phyloP scores from a whole-genome alignment of 2,888 invertebrate genomes.

The Pseudococcus viburni region DNA sequence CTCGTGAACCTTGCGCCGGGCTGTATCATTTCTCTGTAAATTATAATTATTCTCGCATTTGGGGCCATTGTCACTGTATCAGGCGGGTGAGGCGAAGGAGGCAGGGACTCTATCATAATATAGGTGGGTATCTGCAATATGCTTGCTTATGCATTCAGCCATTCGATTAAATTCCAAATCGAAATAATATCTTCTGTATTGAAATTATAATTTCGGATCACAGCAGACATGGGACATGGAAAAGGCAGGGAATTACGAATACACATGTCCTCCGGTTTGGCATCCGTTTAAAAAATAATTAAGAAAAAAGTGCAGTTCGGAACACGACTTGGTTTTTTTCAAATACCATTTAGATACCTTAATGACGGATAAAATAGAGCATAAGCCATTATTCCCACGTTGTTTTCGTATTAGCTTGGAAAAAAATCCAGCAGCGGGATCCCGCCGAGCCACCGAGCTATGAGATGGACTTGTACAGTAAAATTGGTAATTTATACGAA shows the following conservation, averaged over 20 bases:
- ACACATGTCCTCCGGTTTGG: background rate
- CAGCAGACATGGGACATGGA: background rate
- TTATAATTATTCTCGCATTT: conserved; percentile 22
- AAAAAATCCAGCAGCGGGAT: conserved; percentile 1
- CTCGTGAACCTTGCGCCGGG: background rate
- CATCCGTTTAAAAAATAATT: conserved; percentile 27
- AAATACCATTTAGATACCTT: background rate
- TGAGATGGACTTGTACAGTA: background rate
- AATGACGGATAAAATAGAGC: conserved; percentile 15
- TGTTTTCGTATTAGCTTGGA: background rate
- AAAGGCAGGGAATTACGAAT: background rate
- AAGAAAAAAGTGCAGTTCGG: background rate
- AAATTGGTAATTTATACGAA: conserved; percentile 22
- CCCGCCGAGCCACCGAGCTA: background rate
- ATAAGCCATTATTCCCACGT: conserved; percentile 14
- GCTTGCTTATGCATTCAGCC: background rate
- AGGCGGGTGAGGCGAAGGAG: background rate
- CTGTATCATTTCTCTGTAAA: background rate
- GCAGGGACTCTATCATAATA: too few relatives aligned
- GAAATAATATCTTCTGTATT: background rate
- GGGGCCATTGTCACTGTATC: background rate
- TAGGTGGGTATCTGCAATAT: background rate
- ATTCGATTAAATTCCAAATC: conserved; percentile 19
- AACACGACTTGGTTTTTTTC: background rate
- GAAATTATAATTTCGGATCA: background rate